These are phyloP conservation scores for Limulus polyphemus DNA, from an alignment of 2,888 invertebrate genomes.

Conservation along the genomic window DNA sequence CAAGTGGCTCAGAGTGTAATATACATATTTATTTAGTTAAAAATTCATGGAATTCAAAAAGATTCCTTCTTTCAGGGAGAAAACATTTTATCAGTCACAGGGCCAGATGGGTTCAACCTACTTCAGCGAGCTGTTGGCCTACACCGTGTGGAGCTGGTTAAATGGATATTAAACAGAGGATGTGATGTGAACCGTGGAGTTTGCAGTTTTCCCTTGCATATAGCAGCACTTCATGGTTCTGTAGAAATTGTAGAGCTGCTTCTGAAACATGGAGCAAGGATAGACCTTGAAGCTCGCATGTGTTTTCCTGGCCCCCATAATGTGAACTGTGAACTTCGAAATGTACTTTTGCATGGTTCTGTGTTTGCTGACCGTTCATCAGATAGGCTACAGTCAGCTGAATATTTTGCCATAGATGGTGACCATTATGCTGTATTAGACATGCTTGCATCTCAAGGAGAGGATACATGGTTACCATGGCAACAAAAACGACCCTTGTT, in stretches of 20 bases:
- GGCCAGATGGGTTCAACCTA: slow-evolving; percentile 54
- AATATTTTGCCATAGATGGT: slow-evolving; percentile 58
- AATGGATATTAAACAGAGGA: slow-evolving; percentile 52
- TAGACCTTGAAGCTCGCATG: slow-evolving; percentile 58
- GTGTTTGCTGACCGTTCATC: slow-evolving; percentile 31
- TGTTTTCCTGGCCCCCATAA: slow-evolving; percentile 61
- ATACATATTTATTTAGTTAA: not conserved
- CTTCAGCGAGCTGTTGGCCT: slow-evolving; percentile 59
- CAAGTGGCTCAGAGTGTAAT: no score
- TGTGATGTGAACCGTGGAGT: slow-evolving; percentile 53
- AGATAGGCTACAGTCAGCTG: slow-evolving; percentile 52
- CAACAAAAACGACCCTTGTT: slow-evolving; percentile 45
- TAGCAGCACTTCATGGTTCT: slow-evolving; percentile 41
- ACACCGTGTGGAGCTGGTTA: slow-evolving; percentile 54
- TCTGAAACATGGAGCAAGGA: slow-evolving; percentile 54
- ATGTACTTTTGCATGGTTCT: slow-evolving; percentile 10
- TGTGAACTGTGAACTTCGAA: slow-evolving; percentile 49
- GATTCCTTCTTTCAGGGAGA: slow-evolving; percentile 44
- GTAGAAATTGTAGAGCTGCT: slow-evolving; percentile 55
- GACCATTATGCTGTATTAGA: slow-evolving; percentile 54
- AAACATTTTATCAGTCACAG: slow-evolving; percentile 54
- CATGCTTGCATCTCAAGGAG: slow-evolving; percentile 51
- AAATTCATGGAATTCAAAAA: slow-evolving; percentile 3
- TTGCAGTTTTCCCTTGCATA: slow-evolving; percentile 61
- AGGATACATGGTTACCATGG: slow-evolving; percentile 54